Evolutionary conservation across 1,140 invertebrate species (phyloP), one percentile per base, ranked within the genome.

Genomic region (Delia radicum): DNA sequence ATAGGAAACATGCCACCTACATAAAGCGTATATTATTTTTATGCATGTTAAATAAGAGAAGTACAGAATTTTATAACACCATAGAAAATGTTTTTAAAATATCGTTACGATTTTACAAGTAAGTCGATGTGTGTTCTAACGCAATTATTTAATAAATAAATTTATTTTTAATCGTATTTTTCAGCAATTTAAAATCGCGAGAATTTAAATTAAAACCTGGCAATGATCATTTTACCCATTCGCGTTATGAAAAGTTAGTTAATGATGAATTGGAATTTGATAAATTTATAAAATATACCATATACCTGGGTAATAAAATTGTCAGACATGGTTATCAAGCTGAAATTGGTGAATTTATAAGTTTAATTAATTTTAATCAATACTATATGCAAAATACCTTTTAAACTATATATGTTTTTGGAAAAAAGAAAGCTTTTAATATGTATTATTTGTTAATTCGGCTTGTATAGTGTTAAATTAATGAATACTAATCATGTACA

Each of bases 21-120:
- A 88, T 94, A 13, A 94, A 93, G 80, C 90, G 91, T 73, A 91
- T 94, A 63, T 81, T 93, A 26, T 92, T 88, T 77, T 89, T 92
- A 74, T 93, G 92, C 76, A 88, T 94, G 73, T 79, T 94, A 4
- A 93, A 92, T 76, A 89, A 90, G 42, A 89, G 89, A 33, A 91
- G 91, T 26, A 88, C 89, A 24, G 90, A 91, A 24, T 89, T 94
- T 21, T 89, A 89, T 77, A 90, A 90, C 46, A 87, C 91, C 0
- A 85, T 94, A 7, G 89, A 91, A 18, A 91, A 90, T 80, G 91
- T 93, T 3, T 92, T 93, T 75, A 90, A 89, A 46, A 89, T 93
- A 1, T 91, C 92, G 26, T 79, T 94, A 31, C 91, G 92, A 79
- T 94, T 93, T 80, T 92, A 92, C 80, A 88, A 89, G 81, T 88